A percentile compares a stretch with the other conserved stretches of the same genome.
Conservation (phyloP, 2,888 invertebrate species). For the Reticulitermes lucifugus region DNA sequence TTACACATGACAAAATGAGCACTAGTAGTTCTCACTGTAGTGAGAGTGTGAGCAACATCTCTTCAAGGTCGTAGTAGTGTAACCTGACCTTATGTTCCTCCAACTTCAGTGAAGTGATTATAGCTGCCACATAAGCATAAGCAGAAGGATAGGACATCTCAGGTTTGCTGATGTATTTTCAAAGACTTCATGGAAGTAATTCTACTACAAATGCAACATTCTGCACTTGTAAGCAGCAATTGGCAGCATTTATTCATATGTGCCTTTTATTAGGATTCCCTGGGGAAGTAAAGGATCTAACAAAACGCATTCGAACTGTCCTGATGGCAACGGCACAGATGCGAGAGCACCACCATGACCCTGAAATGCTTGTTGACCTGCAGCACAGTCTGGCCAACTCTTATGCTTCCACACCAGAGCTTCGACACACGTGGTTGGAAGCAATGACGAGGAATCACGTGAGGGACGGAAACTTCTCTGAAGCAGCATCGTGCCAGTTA, state of each 20-base stretch:
- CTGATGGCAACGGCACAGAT: conserved; percentile 95
- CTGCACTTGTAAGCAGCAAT: not conserved
- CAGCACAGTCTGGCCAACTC: conserved; percentile 89
- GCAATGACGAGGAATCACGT: conserved; percentile 91
- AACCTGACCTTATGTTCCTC: no score
- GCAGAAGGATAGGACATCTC: no score
- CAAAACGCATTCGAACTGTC: conserved; percentile 92
- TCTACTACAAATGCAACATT: not conserved
- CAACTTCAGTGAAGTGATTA: no score
- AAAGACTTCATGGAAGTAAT: no score
- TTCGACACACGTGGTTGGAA: conserved; percentile 95
- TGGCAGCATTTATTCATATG: no score
- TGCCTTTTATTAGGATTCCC: conserved; percentile 74
- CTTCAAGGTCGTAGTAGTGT: no score
- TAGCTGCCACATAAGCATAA: no score
- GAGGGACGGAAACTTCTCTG: conserved; percentile 86
- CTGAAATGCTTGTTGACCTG: conserved; percentile 90
- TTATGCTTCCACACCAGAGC: conserved; percentile 89
- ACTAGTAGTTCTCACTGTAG: no score
- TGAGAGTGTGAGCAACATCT: no score
- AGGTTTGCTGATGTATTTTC: no score
- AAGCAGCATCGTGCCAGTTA: conserved; percentile 94
- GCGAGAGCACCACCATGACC: conserved; percentile 90
- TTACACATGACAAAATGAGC: no score
- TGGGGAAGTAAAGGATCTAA: conserved; percentile 91